Evolutionary conservation across 2,888 invertebrate species (phyloP), one percentile per base, ranked within the genome.

Genomic region (Melipona beecheii): DNA sequence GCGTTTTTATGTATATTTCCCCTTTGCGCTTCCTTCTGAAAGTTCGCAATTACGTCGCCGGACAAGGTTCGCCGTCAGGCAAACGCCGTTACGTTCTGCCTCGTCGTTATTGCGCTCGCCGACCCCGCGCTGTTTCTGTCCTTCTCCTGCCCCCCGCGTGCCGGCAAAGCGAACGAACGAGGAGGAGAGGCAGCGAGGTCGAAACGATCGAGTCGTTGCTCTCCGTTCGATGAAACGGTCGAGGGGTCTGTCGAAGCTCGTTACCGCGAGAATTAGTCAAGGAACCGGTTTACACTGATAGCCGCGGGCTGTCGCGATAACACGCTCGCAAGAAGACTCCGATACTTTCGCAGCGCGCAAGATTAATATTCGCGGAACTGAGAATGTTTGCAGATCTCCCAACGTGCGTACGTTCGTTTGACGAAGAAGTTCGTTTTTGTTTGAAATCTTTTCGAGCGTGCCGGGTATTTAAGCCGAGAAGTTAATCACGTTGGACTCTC

Each of bases 31-130:
- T 79, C 54, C 62, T 80, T 81, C 31, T 50, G 56, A 58, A 81
- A 36, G 36, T 58, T 79, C 49, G 68, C 66, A 81, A 81, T 81
- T 81, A 81, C 62, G 68, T 62, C 49, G 49, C n/a, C 66, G 78
- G 27, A 43, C 58, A 66, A 68, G 70, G 65, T 31, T 78, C 27
- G 17, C 58, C 65, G 52, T 27, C 15, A 17, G 36, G 19, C 27
- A 49, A 78, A 72, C 31, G n/a, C n/a, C n/a, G n/a, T n/a, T n/a
- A n/a, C n/a, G n/a, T 68, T 66, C 36, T 19, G 54, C 43, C 62
- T 24, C 71, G 73, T 65, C 75, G 60, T 81, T 68, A 54, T 81
- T 68, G 60, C 60, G 71, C 43, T n/a, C 60, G 24, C 17, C 24
- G 4, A 27, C 27, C 50, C 13, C 27, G 43, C 43, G 43, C 43